A percentile compares a stretch with the other conserved stretches of the same genome.
phyloP scores from a whole-genome alignment of 2,113 vertebrate genomes.

The Okapia johnstoni region DNA sequence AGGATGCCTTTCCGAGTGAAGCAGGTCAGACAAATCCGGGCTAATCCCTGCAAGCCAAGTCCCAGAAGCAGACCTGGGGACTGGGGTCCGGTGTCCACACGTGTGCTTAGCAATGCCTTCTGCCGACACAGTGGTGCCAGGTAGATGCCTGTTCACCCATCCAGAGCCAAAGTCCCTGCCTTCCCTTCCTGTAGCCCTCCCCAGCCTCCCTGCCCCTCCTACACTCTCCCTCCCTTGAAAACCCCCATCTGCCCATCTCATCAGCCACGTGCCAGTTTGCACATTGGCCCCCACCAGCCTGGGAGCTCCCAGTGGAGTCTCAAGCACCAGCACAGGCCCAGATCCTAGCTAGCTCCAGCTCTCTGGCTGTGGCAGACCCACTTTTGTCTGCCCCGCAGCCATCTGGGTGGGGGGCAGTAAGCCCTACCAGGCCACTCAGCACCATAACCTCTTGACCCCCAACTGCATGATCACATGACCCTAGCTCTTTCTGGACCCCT shows the following conservation, averaged over 20 bases:
- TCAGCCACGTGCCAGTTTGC: neutral
- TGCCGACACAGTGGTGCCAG: neutral
- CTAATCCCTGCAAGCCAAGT: neutral
- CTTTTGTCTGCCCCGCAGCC: neutral
- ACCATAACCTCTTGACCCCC: no score
- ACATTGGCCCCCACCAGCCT: neutral
- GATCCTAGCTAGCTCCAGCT: neutral
- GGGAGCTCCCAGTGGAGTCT: neutral
- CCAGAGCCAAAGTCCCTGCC: neutral
- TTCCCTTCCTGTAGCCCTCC: neutral
- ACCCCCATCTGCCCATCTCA: neutral
- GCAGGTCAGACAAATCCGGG: slow-evolving; percentile 36
- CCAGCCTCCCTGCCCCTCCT: neutral
- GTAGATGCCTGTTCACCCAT: neutral
- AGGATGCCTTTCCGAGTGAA: slow-evolving; percentile 51
- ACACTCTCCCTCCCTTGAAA: neutral
- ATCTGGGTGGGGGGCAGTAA: neutral
- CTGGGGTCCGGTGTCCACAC: neutral
- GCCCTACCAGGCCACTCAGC: neutral
- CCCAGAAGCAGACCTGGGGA: neutral
- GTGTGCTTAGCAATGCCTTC: neutral
- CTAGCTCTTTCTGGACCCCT: neutral
- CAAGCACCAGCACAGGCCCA: neutral
- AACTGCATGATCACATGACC: neutral
- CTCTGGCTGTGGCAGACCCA: neutral